Evolutionary conservation across 2,888 invertebrate species (phyloP).

Genomic region (Cheilosia urbana): DNA sequence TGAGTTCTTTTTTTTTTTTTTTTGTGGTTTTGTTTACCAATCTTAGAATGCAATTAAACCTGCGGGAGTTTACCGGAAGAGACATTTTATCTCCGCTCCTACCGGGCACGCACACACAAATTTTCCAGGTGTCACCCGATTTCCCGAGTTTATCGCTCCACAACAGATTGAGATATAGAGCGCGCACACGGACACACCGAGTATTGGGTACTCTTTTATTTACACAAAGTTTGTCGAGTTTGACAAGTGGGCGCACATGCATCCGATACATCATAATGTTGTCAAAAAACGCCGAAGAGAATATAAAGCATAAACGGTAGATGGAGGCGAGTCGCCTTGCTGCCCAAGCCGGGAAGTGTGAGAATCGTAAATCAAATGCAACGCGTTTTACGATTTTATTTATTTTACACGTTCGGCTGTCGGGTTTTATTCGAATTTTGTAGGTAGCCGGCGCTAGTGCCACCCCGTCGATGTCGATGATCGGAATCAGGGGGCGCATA

Average conservation of each 20-base stretch:
- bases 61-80: slow-evolving; percentile 34
- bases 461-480: slow-evolving; percentile 64
- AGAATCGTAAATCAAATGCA: slow-evolving; percentile 74
- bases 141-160: slow-evolving; percentile 53
- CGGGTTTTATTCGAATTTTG: slow-evolving; percentile 71
- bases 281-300: slow-evolving; percentile 61
- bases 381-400: slow-evolving; percentile 73
- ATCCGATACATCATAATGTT: slow-evolving; percentile 72
- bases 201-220: slow-evolving; percentile 31
- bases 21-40: slow-evolving; percentile 41
- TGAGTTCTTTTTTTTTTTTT: slow-evolving; percentile 14
- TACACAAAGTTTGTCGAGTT: slow-evolving; percentile 67
- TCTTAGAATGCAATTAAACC: slow-evolving; percentile 34
- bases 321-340: slow-evolving; percentile 36
- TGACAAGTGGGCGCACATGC: slow-evolving; percentile 75
- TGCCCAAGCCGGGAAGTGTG: slow-evolving; percentile 57
- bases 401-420: slow-evolving; percentile 67
- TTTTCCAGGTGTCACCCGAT: slow-evolving; percentile 70
- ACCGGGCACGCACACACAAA: slow-evolving; percentile 26
- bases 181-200: not conserved
- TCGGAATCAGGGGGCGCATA: slow-evolving; percentile 47
- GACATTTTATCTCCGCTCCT: not conserved
- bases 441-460: slow-evolving; percentile 71
- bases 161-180: slow-evolving; percentile 38
- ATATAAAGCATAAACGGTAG: slow-evolving; percentile 58